These are phyloP conservation scores for Sus cebifrons DNA, from an alignment of 2,797 vertebrate genomes.

Conservation along the genomic window DNA sequence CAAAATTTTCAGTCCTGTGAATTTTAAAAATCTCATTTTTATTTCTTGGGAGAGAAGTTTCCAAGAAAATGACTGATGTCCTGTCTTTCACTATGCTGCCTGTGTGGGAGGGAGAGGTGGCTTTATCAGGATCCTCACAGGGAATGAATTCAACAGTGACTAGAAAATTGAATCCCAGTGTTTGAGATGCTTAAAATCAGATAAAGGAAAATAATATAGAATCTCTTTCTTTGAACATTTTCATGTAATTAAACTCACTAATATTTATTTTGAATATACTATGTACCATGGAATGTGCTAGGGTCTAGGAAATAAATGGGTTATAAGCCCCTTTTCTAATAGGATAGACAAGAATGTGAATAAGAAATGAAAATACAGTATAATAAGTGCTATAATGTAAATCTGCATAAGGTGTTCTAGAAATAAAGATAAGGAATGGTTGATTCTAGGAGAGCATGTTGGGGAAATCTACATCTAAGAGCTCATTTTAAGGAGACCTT, in stretches of 20 bases:
- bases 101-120: neutral
- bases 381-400: neutral
- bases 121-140: neutral
- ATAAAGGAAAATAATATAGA: neutral
- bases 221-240: neutral
- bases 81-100: neutral
- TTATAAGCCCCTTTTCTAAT: neutral
- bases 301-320: neutral
- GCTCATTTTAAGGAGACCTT: neutral
- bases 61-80: neutral
- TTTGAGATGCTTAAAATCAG: neutral
- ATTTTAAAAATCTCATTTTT: slow-evolving; percentile 21
- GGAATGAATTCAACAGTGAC: neutral
- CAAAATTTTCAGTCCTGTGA: neutral
- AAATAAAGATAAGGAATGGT: neutral
- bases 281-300: neutral
- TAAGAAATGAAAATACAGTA: neutral
- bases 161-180: neutral
- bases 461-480: neutral
- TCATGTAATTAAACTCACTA: neutral
- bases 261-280: neutral
- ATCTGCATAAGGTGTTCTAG: neutral
- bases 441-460: neutral
- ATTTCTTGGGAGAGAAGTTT: neutral
- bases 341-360: neutral